Conservation (phyloP, 2,888 invertebrate genomes). For the Himalopsyche kuldschensis region DNA sequence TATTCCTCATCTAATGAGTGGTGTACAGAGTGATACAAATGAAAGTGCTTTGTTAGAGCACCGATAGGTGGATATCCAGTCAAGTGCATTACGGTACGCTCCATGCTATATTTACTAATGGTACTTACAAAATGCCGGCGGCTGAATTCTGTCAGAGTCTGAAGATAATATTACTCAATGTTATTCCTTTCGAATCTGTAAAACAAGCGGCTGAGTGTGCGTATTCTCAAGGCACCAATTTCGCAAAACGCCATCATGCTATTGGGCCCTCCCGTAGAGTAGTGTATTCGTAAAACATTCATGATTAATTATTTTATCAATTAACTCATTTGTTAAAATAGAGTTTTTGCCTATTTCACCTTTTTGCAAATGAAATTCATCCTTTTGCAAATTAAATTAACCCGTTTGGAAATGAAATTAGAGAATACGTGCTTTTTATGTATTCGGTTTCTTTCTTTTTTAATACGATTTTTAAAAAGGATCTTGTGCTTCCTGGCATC, state of each 20-base stretch:
- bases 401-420: no score
- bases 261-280: not conserved
- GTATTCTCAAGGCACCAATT: not conserved
- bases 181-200: not conserved
- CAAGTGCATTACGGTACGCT: not conserved
- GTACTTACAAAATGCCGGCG: not conserved
- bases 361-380: no score
- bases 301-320: no score
- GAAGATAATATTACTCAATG: not conserved
- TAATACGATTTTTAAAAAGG: no score
- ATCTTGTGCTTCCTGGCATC: no score
- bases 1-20: not conserved
- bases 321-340: no score
- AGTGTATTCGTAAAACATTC: no score
- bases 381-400: no score
- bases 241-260: not conserved
- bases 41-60: not conserved
- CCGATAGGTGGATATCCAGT: not conserved
- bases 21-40: not conserved
- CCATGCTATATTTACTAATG: not conserved
- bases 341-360: no score
- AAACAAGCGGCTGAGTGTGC: not conserved
- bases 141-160: not conserved
- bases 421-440: no score
- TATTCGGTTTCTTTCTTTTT: no score